Percentiles rank a stretch among this genome's conserved stretches.
Evolutionary conservation across 2,888 invertebrate genomes (phyloP).

Genomic region (Ryuthela nishihirai): DNA sequence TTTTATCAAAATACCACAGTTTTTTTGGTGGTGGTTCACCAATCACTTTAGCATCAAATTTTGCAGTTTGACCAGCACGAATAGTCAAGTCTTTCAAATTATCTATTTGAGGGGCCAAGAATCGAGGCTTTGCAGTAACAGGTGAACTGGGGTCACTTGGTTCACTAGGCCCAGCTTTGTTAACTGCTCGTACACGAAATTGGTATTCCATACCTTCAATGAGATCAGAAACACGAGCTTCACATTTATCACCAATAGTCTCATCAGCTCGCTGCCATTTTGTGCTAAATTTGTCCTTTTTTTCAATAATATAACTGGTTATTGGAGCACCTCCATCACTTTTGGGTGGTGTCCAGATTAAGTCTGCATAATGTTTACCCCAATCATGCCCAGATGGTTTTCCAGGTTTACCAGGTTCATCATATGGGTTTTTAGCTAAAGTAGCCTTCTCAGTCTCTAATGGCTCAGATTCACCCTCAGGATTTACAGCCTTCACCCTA

Average conservation of each 20-base stretch:
- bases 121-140: slow-evolving; percentile 74
- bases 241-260: slow-evolving; percentile 80
- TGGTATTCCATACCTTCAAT: slow-evolving; percentile 93
- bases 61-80: slow-evolving; percentile 54
- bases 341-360: slow-evolving; percentile 81
- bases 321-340: slow-evolving; percentile 91
- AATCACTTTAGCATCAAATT: slow-evolving; percentile 54
- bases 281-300: slow-evolving; percentile 83
- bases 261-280: slow-evolving; percentile 89
- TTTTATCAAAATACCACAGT: slow-evolving; percentile 76
- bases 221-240: slow-evolving; percentile 82
- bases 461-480: slow-evolving; percentile 95
- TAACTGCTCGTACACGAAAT: slow-evolving; percentile 90
- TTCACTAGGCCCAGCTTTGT: slow-evolving; percentile 90
- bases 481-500: slow-evolving; percentile 95
- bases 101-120: slow-evolving; percentile 66
- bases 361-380: slow-evolving; percentile 76
- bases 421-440: slow-evolving; percentile 96
- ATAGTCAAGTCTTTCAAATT: slow-evolving; percentile 52
- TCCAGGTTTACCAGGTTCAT: slow-evolving; percentile 82
- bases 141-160: slow-evolving; percentile 81
- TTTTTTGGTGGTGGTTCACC: slow-evolving; percentile 73
- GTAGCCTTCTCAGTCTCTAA: slow-evolving; percentile 83
- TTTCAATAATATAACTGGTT: slow-evolving; percentile 81
- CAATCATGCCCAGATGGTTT: slow-evolving; percentile 86